Evolutionary conservation across 2,113 vertebrate genomes (phyloP).

Genomic region (Emydura subglobosa): DNA sequence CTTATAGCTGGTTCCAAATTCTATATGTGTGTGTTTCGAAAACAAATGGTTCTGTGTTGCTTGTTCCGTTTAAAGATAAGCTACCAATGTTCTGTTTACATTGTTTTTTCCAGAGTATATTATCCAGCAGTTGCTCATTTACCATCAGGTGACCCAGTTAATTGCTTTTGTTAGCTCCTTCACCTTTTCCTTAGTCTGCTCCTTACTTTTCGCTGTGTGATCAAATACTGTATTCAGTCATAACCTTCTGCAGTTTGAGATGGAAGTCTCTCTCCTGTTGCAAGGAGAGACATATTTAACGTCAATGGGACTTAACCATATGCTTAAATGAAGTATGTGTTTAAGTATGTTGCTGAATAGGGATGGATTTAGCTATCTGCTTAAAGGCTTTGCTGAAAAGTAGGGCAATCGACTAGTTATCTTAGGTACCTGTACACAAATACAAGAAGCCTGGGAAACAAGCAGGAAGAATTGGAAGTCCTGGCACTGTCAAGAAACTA

Average conservation of each 20-base stretch:
- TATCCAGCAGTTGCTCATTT: background rate
- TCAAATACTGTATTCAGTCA: background rate
- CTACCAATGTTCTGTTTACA: background rate
- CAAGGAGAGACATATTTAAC: background rate
- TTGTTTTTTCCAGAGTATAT: background rate
- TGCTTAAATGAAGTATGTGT: fast-evolving
- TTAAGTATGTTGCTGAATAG: background rate
- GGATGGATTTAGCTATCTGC: background rate
- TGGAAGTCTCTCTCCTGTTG: background rate
- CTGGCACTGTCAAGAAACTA: too few relatives aligned
- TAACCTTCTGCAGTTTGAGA: background rate
- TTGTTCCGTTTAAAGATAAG: background rate
- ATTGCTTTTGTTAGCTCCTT: background rate
- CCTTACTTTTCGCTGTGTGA: background rate
- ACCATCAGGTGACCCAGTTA: background rate
- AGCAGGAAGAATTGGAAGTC: too few relatives aligned
- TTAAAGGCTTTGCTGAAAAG: background rate
- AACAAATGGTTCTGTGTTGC: background rate
- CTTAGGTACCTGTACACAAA: too few relatives aligned
- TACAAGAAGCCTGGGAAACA: too few relatives aligned
- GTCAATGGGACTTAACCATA: background rate
- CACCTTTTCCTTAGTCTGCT: background rate
- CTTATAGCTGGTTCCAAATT: background rate
- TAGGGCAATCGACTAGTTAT: too few relatives aligned
- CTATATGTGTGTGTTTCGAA: background rate